A percentile compares a stretch with the other conserved stretches of the same genome.
Evolutionary conservation across 64 coral and sea anemone species (phyloP).

Genomic region (Anthopleura sola): DNA sequence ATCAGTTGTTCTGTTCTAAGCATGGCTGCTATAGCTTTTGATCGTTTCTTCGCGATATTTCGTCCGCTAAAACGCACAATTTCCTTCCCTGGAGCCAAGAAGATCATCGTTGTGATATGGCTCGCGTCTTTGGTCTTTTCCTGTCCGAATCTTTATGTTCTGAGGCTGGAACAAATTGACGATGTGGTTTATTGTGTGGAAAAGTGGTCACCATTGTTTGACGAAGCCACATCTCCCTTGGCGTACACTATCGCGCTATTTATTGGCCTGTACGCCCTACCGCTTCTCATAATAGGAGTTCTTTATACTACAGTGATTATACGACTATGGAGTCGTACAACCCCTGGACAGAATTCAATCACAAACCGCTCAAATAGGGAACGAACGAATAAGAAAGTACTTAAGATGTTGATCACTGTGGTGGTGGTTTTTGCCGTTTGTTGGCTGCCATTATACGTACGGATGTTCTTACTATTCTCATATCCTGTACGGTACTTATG

Average conservation of each 20-base stretch:
- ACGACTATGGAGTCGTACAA: slow-evolving; percentile 36
- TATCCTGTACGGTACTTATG: slow-evolving; percentile 25
- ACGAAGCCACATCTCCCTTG: slow-evolving; percentile 14
- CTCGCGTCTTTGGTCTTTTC: slow-evolving; percentile 21
- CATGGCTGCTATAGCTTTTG: slow-evolving; percentile 48
- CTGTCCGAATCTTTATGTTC: slow-evolving; percentile 39
- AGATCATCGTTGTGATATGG: slow-evolving; percentile 32
- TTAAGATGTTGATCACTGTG: slow-evolving; percentile 66
- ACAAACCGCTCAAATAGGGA: slow-evolving; percentile 47
- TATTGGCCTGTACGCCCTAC: slow-evolving; percentile 38
- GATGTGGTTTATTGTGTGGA: slow-evolving; percentile 36
- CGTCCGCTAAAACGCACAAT: slow-evolving; percentile 53
- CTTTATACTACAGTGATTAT: slow-evolving; percentile 50
- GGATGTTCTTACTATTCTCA: slow-evolving; percentile 55
- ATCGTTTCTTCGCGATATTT: slow-evolving; percentile 61
- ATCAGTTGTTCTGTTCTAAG: slow-evolving; percentile 46
- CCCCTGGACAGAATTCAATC: slow-evolving; percentile 37
- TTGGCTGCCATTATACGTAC: slow-evolving; percentile 57
- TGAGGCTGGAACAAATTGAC: background rate
- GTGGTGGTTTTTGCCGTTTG: slow-evolving; percentile 55
- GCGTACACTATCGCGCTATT: slow-evolving; percentile 53
- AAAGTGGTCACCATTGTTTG: slow-evolving; percentile 45
- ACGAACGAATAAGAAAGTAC: slow-evolving; percentile 55
- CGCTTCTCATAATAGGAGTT: slow-evolving; percentile 29
- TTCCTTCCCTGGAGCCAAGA: slow-evolving; percentile 30